Evolutionary conservation across 2,797 vertebrate species (phyloP), one percentile per base, ranked within the genome.

Genomic region (Gadopsis marmoratus): DNA sequence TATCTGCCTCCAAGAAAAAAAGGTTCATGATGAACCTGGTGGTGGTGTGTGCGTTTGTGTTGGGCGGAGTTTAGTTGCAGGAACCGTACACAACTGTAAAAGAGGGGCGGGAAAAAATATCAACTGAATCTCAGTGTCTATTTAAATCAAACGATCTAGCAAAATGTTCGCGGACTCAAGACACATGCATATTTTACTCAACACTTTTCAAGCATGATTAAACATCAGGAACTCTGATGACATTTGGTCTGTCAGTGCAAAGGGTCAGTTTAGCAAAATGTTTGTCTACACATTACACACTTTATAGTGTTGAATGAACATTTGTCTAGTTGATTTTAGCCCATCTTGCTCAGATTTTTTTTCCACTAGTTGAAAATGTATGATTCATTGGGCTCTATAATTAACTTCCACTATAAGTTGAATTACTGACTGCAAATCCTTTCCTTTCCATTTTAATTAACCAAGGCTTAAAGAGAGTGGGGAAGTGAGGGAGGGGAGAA

Each of bases 371-470:
- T 77, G 33, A 78, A 87, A 86, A 84, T 76, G 65, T 89, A 82
- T 91, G 84, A 87, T 76, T 93, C 86, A 93, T 76, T 82, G 78
- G 78, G 66, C 75, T 85, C 77, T 81, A 85, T 83, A 91, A 91
- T 92, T 88, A 88, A 91, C 90, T 89, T 73, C 59, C 66, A 78
- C 81, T 87, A 90, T 91, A 89, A 87, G 74, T 89, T 94, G 71
- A 94, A 94, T 93, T 91, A 95, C 91, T 92, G 87, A 89, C 81
- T 88, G 86, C 83, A 92, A 90, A 94, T 93, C 91, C 86, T 81
- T 89, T 61, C 76, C 79, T 91, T 88, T 87, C 83, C 85, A 88
- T 94, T 93, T 94, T 92, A 95, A 95, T 95, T 95, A 95, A 94
- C 88, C 81, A 79, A 81, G 82, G 91, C 86, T 91, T 88, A 84